Evolutionary conservation across 2,797 vertebrate genomes (phyloP), one percentile per base, ranked within the genome.

Genomic region (Florisuga fusca): DNA sequence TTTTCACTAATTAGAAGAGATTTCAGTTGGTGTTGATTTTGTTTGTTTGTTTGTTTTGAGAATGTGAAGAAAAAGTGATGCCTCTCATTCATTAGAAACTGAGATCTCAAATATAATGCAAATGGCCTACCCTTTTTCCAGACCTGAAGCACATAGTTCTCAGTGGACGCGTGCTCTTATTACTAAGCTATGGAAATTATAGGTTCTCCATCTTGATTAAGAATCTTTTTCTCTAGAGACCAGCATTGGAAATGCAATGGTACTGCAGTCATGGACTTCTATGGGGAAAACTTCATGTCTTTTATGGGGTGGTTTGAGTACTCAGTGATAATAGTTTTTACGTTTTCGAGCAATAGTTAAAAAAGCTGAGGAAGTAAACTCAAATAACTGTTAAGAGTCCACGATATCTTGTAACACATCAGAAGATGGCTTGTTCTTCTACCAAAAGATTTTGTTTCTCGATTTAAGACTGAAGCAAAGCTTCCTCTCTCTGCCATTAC

Each of bases 71-170:
- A 89, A 62, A 92, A 73, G 2, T 10, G 4, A 33, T 79, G 31
- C 55, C 21, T 87, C n/a, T 75, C 15, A 27, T 84, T 87, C 76
- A 25, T n/a, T 69, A 53, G 74, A 76, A 92, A 63, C 18, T 25
- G 31, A 79, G 36, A 23, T 90, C 31, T 76, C 71, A 63, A 83
- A 50, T 90, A 59, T 48, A 62, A 19, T 92, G n/a, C 43, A 86
- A 86, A 84, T 86, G 81, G 90, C 84, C 41, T 94, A 34, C 77
- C 51, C 83, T 78, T 94, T 94, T 95, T 78, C 82, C 53, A 82
- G 85, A 74, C 29, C 50, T 84, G 88, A 87, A 90, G 77, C 72
- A 57, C 48, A 76, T 84, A 87, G 68, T 78, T 94, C 57, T 66
- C 62, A 74, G 43, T 78, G 89, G 63, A 82, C 87, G 31, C 4